Evolutionary conservation across 2,797 vertebrate genomes (phyloP).

Genomic region (Sciaenops ocellatus): DNA sequence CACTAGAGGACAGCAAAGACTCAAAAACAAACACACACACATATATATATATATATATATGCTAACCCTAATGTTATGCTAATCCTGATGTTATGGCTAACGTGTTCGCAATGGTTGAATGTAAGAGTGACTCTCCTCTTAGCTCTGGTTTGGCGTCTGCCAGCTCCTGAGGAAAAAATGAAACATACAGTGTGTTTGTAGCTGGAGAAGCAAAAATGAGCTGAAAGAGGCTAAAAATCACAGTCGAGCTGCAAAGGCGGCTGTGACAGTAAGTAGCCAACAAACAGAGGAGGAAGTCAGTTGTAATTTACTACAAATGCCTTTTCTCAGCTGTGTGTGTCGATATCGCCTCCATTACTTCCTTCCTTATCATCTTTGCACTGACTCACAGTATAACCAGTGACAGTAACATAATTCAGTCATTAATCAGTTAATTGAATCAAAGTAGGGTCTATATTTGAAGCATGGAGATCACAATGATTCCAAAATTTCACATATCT

Average conservation of each 20-base stretch:
- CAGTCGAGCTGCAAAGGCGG: background rate
- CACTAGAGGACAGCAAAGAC: constrained; percentile 39
- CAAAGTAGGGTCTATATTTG: background rate
- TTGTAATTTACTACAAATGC: background rate
- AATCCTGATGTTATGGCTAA: background rate
- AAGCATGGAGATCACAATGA: rapidly evolving
- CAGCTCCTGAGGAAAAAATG: background rate
- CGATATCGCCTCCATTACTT: background rate
- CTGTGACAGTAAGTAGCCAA: background rate
- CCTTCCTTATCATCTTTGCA: background rate
- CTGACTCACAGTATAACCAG: background rate
- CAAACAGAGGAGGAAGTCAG: background rate
- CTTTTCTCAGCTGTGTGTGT: background rate
- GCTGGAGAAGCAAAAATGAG: background rate
- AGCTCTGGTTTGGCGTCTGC: background rate
- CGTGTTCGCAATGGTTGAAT: constrained; percentile 3
- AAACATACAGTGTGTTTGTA: background rate
- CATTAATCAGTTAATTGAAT: background rate
- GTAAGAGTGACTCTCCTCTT: background rate
- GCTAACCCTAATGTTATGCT: background rate
- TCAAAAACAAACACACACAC: background rate
- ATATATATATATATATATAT: too few species aligned
- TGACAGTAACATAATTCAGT: constrained; percentile 8
- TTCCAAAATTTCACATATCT: background rate
- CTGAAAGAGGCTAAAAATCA: background rate